Evolutionary conservation across 2,113 vertebrate genomes (phyloP).

Genomic region (Seriola dumerili): DNA sequence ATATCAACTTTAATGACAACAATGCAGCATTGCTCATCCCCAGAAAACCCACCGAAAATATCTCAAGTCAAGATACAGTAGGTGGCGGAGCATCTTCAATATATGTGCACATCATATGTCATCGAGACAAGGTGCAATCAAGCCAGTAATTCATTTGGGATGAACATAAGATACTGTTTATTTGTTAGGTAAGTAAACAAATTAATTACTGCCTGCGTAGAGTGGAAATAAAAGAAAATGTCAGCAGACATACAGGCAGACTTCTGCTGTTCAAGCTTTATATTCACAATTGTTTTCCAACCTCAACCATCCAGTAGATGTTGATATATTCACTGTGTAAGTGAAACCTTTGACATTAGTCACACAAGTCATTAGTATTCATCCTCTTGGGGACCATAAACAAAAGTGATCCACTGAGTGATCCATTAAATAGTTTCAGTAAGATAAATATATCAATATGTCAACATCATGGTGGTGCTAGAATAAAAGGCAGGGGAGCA

Average conservation of each 20-base stretch:
- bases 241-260: constrained; percentile 31
- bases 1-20: constrained; percentile 40
- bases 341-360: too few relatives aligned
- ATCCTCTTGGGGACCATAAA: background rate
- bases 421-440: too few relatives aligned
- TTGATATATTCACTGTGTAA: too few relatives aligned
- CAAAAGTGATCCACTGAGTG: background rate
- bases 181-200: constrained; percentile 3
- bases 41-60: constrained; percentile 17
- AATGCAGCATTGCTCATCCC: constrained; percentile 4
- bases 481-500: background rate
- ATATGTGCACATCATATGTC: background rate
- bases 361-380: background rate
- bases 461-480: background rate
- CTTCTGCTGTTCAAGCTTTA: constrained; percentile 23
- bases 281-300: constrained; percentile 25
- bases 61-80: background rate
- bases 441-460: background rate
- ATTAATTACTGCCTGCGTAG: background rate
- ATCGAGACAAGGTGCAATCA: background rate
- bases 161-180: background rate
- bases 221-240: constrained; percentile 41
- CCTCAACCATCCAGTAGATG: background rate
- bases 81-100: background rate
- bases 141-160: background rate